Percentiles rank a stretch among this genome's conserved stretches.
These are phyloP conservation scores for Podiceps cristatus DNA, from an alignment of 2,113 vertebrate genomes.

Conservation along the genomic window DNA sequence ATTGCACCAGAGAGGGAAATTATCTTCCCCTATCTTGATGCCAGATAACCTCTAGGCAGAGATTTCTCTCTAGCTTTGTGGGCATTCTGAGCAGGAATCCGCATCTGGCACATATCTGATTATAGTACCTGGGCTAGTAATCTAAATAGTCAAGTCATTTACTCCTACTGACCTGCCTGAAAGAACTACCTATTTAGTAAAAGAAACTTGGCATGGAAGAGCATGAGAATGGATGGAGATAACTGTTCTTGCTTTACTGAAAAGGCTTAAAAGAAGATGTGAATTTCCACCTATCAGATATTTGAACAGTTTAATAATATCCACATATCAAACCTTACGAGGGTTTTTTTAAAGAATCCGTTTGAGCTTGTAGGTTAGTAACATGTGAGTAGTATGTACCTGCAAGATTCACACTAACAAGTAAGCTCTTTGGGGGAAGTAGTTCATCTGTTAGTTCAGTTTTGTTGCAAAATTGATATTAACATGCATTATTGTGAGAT, in stretches of 20 bases:
- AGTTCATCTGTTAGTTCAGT: conserved; percentile 1
- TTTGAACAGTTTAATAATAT: background rate
- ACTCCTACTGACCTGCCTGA: background rate
- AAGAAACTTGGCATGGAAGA: background rate
- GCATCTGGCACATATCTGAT: background rate
- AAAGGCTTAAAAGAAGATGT: conserved; percentile 19
- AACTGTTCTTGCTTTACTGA: background rate
- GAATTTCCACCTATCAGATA: background rate
- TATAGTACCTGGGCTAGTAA: background rate
- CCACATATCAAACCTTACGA: background rate
- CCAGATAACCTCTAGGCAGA: conserved; percentile 45
- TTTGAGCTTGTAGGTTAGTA: background rate
- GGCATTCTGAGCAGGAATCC: conserved; percentile 13
- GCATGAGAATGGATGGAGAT: background rate
- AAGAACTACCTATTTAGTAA: background rate
- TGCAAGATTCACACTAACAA: background rate
- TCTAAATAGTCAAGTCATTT: background rate
- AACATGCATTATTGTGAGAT: conserved; percentile 36
- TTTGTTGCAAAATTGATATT: conserved; percentile 39
- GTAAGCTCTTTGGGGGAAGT: background rate
- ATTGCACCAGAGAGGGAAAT: conserved; percentile 70
- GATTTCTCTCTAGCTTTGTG: background rate
- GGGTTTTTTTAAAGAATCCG: background rate
- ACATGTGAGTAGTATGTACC: background rate
- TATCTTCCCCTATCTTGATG: conserved; percentile 24